These are phyloP conservation scores for Chrysemys picta DNA, from an alignment of 2,113 vertebrate genomes.

Conservation along the genomic window DNA sequence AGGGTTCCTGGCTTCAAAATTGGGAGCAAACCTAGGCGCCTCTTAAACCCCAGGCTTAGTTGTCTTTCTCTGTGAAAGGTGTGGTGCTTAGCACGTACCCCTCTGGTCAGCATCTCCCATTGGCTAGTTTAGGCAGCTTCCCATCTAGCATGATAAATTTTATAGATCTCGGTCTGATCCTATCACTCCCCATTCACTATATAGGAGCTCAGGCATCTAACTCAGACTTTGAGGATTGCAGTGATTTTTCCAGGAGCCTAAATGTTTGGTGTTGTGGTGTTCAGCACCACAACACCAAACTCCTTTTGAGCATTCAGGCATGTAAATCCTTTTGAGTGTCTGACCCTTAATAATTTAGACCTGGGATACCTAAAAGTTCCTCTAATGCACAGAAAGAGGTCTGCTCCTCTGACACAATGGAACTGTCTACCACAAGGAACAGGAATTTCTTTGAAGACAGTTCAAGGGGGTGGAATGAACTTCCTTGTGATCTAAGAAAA, in stretches of 20 bases:
- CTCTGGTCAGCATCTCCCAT: neutral
- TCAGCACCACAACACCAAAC: neutral
- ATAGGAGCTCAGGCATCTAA: neutral
- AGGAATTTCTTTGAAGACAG: no score
- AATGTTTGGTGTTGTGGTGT: neutral
- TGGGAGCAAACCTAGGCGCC: neutral
- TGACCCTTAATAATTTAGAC: no score
- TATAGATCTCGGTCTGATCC: neutral
- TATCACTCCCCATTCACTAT: neutral
- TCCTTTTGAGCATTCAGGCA: neutral
- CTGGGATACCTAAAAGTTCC: neutral
- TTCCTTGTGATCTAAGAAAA: neutral
- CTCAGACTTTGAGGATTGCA: neutral
- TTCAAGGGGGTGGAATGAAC: neutral
- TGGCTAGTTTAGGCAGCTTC: neutral
- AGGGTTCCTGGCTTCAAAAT: neutral
- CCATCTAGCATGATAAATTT: neutral
- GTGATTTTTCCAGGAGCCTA: neutral
- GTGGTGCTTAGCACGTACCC: neutral
- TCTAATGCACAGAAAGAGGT: neutral
- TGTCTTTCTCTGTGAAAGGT: neutral
- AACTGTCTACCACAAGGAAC: neutral
- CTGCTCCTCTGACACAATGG: neutral
- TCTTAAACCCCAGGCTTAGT: neutral
- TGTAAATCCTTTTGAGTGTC: neutral